phyloP scores from a whole-genome alignment of 2,113 vertebrate genomes.

The Elachura formosa region DNA sequence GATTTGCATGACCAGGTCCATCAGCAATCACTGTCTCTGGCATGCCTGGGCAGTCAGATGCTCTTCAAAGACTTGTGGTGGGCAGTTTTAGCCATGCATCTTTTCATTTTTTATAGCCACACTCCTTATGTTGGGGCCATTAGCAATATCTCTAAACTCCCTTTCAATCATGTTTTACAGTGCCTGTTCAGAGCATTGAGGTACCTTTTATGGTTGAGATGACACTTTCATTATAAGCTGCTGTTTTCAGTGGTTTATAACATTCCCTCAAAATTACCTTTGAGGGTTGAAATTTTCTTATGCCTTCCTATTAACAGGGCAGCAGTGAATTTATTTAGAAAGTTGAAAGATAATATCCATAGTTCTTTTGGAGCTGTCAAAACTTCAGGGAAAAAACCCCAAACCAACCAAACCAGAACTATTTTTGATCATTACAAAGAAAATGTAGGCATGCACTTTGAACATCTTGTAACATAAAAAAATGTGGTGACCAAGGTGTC shows the following conservation, averaged over 20 bases:
- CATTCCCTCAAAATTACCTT: slow-evolving; percentile 49
- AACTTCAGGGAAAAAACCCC: background rate
- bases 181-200: slow-evolving; percentile 45
- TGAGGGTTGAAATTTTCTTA: slow-evolving; percentile 53
- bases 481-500: background rate
- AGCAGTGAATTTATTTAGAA: slow-evolving; percentile 36
- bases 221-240: slow-evolving; percentile 61
- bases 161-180: slow-evolving; percentile 56
- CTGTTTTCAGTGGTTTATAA: slow-evolving; percentile 61
- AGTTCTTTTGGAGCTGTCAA: background rate
- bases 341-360: background rate
- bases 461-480: background rate
- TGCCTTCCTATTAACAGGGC: slow-evolving; percentile 8
- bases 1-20: slow-evolving; percentile 36
- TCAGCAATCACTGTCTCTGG: background rate
- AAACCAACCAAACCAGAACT: background rate
- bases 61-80: slow-evolving; percentile 53
- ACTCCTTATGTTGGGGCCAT: slow-evolving; percentile 39
- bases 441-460: background rate
- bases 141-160: slow-evolving; percentile 58
- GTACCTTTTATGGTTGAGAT: slow-evolving; percentile 57
- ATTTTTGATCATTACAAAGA: background rate
- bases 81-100: slow-evolving; percentile 54
- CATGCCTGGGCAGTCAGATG: slow-evolving; percentile 29
- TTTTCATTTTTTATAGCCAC: slow-evolving; percentile 55